Percentiles rank a stretch among this genome's conserved stretches.
These are phyloP conservation scores for Drosophila ficusphila DNA, from an alignment of 1,140 invertebrate species.

Conservation along the genomic window DNA sequence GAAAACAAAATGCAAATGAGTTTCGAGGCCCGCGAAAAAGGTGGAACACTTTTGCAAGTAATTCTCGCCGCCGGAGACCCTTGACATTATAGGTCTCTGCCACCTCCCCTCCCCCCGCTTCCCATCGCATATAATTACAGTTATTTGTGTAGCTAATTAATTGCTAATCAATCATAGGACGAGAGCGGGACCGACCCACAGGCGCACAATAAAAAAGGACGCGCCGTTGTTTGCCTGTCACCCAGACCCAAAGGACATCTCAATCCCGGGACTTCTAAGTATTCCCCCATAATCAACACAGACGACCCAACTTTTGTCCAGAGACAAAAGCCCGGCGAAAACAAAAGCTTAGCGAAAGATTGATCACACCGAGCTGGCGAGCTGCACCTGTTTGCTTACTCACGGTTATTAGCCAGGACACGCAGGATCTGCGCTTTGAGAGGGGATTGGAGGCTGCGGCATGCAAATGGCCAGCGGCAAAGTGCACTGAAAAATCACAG, in stretches of 20 bases:
- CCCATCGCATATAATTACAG: slow-evolving; percentile 74
- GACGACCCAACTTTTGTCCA: slow-evolving; percentile 36
- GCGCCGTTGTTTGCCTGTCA: slow-evolving; percentile 58
- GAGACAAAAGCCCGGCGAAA: slow-evolving; percentile 77
- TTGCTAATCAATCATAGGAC: slow-evolving; percentile 81
- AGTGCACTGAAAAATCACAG: background rate
- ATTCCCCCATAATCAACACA: slow-evolving; percentile 29
- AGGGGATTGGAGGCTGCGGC: background rate
- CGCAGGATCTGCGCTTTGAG: slow-evolving; percentile 11
- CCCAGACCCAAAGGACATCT: slow-evolving; percentile 55
- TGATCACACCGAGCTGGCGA: slow-evolving; percentile 63
- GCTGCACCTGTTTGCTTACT: slow-evolving; percentile 77
- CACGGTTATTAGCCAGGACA: slow-evolving; percentile 77
- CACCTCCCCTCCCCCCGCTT: background rate
- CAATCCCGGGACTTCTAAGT: slow-evolving; percentile 72
- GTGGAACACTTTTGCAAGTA: slow-evolving; percentile 67
- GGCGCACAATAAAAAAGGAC: slow-evolving; percentile 62
- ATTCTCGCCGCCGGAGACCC: slow-evolving; percentile 49
- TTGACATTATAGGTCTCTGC: slow-evolving; percentile 41
- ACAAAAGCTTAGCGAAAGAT: slow-evolving; percentile 80
- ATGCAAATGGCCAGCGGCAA: slow-evolving; percentile 61
- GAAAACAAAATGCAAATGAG: slow-evolving; percentile 76
- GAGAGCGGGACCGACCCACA: slow-evolving; percentile 29
- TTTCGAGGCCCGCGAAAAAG: slow-evolving; percentile 41
- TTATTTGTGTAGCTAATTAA: slow-evolving; percentile 83